These are phyloP conservation scores for Eupsilia transversa DNA, from an alignment of 2,888 invertebrate species.

Conservation along the genomic window DNA sequence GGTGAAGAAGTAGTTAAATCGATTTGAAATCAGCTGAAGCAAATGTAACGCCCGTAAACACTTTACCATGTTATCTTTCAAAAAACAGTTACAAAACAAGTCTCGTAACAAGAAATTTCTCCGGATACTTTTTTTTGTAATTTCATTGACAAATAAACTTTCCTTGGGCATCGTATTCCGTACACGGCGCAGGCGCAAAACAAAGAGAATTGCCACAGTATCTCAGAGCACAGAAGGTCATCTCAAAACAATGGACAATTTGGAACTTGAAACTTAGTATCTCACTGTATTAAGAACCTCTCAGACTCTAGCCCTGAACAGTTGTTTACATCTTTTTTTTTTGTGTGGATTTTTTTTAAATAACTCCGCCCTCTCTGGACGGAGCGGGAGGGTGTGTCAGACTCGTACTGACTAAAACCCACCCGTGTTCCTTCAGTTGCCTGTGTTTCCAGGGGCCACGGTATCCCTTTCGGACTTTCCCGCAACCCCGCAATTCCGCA, in stretches of 20 bases:
- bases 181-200: slow-evolving; percentile 52
- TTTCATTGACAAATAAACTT: slow-evolving; percentile 67
- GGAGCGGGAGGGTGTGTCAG: no score
- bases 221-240: slow-evolving; percentile 37
- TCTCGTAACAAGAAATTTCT: slow-evolving; percentile 56
- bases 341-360: no score
- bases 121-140: slow-evolving; percentile 59
- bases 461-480: no score
- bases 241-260: slow-evolving; percentile 30
- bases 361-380: no score
- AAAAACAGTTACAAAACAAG: slow-evolving; percentile 53
- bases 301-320: slow-evolving; percentile 6
- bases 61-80: background rate
- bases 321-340: no score
- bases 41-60: background rate
- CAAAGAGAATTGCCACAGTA: slow-evolving; percentile 45
- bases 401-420: no score
- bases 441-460: no score
- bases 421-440: no score
- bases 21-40: background rate
- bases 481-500: no score
- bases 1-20: no score
- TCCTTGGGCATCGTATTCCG: slow-evolving; percentile 65
- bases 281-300: background rate
- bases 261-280: background rate